phyloP scores from a whole-genome alignment of 2,113 vertebrate species.

The Coreoperca whiteheadi region DNA sequence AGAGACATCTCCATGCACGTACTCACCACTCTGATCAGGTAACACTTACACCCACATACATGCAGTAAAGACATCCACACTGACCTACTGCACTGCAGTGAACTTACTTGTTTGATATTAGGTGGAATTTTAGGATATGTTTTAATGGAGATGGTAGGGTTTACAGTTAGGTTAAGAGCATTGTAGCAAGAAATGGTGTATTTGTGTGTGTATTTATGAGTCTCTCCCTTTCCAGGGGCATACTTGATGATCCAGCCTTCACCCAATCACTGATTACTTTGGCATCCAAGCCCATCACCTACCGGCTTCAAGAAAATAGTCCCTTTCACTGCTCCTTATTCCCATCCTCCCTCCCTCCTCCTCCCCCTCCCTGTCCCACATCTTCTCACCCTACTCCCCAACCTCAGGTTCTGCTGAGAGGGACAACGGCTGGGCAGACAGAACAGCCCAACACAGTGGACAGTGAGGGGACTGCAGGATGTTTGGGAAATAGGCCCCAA shows the following conservation, averaged over 20 bases:
- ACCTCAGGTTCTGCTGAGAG: not conserved
- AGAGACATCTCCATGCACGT: constrained; percentile 79
- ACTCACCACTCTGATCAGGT: constrained; percentile 88
- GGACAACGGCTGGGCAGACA: not conserved
- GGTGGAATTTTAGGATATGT: not conserved
- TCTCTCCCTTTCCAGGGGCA: constrained; percentile 76
- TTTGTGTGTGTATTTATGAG: not conserved
- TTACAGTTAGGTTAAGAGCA: not conserved
- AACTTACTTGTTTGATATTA: not conserved
- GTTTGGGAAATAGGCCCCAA: constrained; percentile 5
- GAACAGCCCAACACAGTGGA: constrained; percentile 22
- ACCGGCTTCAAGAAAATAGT: constrained; percentile 75
- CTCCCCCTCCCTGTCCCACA: not conserved
- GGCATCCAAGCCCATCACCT: constrained; percentile 80
- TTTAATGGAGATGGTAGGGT: not conserved
- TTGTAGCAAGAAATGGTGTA: not conserved
- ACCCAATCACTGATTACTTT: constrained; percentile 73
- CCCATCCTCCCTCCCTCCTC: not conserved
- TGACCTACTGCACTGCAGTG: not conserved
- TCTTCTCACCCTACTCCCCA: not conserved
- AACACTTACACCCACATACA: not conserved
- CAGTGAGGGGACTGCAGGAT: not conserved
- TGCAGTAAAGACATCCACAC: not conserved
- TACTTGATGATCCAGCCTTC: constrained; percentile 88
- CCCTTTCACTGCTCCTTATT: not conserved